phyloP scores from a whole-genome alignment of 2,797 vertebrate genomes.

The Malurus splendens region DNA sequence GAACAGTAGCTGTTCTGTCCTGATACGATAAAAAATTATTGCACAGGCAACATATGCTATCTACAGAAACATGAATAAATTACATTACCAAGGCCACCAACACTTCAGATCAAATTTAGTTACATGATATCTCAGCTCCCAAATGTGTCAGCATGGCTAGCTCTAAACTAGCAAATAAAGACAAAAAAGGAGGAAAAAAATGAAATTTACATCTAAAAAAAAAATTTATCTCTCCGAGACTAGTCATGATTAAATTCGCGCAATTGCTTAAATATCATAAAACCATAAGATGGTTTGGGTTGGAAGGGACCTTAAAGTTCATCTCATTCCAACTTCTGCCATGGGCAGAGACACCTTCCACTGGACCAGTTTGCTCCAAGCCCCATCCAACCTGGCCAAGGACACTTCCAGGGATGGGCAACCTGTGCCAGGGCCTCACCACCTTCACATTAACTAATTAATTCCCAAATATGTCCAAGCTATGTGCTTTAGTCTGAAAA shows the following conservation, averaged over 20 bases:
- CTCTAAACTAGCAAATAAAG: conserved; percentile 52
- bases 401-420: not conserved
- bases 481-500: not conserved
- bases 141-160: conserved; percentile 53
- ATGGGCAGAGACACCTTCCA: not conserved
- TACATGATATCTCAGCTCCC: conserved; percentile 59
- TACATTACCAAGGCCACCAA: conserved; percentile 58
- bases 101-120: conserved; percentile 64
- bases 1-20: conserved; percentile 32
- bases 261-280: not conserved
- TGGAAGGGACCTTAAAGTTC: not conserved
- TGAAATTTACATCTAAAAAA: not conserved
- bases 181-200: not conserved
- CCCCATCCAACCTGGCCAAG: rapidly evolving
- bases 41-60: conserved; percentile 56
- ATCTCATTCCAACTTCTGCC: not conserved
- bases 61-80: conserved; percentile 67
- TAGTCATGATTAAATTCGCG: not conserved
- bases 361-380: rapidly evolving
- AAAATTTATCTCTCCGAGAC: not conserved
- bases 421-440: rapidly evolving
- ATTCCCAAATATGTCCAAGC: not conserved
- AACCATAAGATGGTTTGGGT: not conserved
- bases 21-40: conserved; percentile 47
- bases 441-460: not conserved